Conservation (phyloP, 2,888 invertebrate genomes). For the Podabrus alpinus region DNA sequence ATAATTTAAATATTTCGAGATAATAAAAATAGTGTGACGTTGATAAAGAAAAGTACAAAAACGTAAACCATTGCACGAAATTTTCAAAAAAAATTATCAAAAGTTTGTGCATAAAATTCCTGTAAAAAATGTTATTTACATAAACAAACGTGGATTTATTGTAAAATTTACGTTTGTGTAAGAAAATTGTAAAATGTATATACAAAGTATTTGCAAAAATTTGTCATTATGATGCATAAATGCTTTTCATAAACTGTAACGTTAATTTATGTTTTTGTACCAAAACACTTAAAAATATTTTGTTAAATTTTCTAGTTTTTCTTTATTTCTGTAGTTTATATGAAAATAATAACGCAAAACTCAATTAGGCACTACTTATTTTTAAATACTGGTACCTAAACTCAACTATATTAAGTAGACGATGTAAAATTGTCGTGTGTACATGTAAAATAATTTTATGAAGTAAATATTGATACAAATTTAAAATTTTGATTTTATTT, state of each 20-base stretch:
- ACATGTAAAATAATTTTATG: slow-evolving; percentile 55
- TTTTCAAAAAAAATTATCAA: neutral
- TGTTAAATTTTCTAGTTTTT: neutral
- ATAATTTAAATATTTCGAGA: neutral
- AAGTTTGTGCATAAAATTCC: slow-evolving; percentile 9
- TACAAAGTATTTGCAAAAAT: slow-evolving; percentile 17
- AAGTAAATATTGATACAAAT: slow-evolving; percentile 54
- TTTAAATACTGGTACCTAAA: slow-evolving; percentile 26
- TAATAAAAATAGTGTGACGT: neutral
- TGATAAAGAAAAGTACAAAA: neutral
- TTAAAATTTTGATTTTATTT: slow-evolving; percentile 6
- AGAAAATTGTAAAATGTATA: slow-evolving; percentile 9
- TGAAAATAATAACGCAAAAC: neutral
- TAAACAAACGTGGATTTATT: slow-evolving; percentile 9
- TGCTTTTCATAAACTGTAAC: slow-evolving; percentile 4
- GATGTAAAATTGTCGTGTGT: slow-evolving; percentile 50
- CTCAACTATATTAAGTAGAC: slow-evolving; percentile 24
- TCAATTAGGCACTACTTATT: slow-evolving; percentile 20
- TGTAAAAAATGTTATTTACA: slow-evolving; percentile 12
- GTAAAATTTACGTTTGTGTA: neutral
- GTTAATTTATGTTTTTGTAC: slow-evolving; percentile 9
- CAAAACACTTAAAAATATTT: neutral
- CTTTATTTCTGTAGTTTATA: neutral
- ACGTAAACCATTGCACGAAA: neutral
- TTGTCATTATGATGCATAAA: slow-evolving; percentile 7